phyloP scores from a whole-genome alignment of 2,113 vertebrate genomes.

The Poecilia latipinna region DNA sequence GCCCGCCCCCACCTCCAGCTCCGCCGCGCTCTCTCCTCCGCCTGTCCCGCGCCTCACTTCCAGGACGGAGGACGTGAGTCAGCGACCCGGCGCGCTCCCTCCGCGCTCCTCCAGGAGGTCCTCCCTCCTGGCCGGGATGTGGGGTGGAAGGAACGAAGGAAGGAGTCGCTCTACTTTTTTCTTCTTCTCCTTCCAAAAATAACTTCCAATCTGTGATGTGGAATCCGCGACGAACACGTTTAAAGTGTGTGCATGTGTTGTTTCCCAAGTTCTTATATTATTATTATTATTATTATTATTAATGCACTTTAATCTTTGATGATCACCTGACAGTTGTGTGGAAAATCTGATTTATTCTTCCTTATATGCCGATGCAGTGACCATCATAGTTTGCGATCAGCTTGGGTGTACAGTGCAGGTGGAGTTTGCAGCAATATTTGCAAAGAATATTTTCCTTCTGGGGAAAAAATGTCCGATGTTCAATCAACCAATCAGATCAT shows the following conservation, averaged over 20 bases:
- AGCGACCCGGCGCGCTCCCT: conserved; percentile 28
- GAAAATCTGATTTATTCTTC: not conserved
- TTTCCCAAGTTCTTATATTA: too few species aligned
- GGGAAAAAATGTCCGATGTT: conserved; percentile 1
- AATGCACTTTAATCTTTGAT: not conserved
- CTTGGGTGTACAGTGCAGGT: too few species aligned
- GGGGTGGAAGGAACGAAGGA: conserved; percentile 58
- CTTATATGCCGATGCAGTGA: not conserved
- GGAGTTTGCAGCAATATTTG: conserved; percentile 2
- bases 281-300: not conserved
- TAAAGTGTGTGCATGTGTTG: conserved; percentile 6
- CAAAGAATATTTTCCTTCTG: conserved; percentile 9
- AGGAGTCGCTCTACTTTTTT: conserved; percentile 62
- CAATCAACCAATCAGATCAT: conserved; percentile 8
- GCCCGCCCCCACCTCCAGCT: too few species aligned
- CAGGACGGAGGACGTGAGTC: conserved; percentile 27
- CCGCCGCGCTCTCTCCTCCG: too few species aligned
- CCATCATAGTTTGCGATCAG: not conserved
- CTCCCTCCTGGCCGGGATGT: conserved; percentile 44
- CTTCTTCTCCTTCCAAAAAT: conserved; percentile 52
- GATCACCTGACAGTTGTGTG: not conserved
- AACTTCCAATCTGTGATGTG: conserved; percentile 62
- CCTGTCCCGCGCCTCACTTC: conserved; percentile 2
- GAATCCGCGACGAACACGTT: conserved; percentile 29
- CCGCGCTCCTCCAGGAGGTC: conserved; percentile 12